Evolutionary conservation across 2,113 vertebrate genomes (phyloP).

Genomic region (Tyto alba): DNA sequence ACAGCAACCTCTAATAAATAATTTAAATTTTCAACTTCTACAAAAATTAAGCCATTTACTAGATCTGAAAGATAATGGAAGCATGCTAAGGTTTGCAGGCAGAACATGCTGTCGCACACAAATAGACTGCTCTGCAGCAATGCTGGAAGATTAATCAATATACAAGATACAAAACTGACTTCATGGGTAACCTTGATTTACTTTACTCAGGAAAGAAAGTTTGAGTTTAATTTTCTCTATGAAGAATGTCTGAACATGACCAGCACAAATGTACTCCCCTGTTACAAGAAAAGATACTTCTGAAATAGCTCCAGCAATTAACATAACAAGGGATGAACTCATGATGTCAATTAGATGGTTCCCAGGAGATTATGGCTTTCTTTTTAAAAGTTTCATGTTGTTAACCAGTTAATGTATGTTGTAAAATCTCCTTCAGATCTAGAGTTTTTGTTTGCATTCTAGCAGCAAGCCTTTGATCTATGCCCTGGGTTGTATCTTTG

Average conservation of each 20-base stretch:
- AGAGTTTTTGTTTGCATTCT: background rate
- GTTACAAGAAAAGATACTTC: background rate
- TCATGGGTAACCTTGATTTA: background rate
- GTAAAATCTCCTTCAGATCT: background rate
- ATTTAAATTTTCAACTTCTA: background rate
- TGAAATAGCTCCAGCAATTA: conserved; percentile 47
- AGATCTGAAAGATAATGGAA: background rate
- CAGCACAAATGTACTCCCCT: background rate
- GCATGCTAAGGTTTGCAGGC: background rate
- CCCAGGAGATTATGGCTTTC: background rate
- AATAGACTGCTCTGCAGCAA: background rate
- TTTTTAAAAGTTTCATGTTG: background rate
- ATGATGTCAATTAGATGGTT: background rate
- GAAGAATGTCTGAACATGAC: background rate
- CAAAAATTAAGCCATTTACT: background rate
- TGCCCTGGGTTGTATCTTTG: background rate
- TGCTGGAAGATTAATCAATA: background rate
- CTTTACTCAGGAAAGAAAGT: background rate
- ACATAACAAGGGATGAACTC: conserved; percentile 25
- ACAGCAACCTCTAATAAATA: background rate
- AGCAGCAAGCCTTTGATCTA: background rate
- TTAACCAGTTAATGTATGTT: background rate
- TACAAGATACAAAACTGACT: background rate
- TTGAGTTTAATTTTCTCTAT: background rate
- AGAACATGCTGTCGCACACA: background rate